phyloP scores from a whole-genome alignment of 2,888 invertebrate species.

The Prenolepis imparis region DNA sequence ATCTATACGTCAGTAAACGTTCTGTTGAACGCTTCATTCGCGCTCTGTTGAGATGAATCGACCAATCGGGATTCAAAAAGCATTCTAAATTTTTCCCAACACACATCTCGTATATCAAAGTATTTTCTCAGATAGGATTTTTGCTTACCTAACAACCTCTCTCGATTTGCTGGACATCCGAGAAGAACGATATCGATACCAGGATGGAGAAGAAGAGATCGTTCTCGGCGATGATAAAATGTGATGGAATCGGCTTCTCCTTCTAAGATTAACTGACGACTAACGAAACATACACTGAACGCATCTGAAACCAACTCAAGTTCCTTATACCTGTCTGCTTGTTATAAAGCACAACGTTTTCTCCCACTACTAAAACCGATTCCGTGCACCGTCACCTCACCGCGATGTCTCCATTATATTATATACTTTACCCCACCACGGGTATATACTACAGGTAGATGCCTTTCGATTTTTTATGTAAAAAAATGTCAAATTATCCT shows the following conservation, averaged over 20 bases:
- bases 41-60: constrained; percentile 42
- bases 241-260: constrained; percentile 28
- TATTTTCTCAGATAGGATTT: neutral
- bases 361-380: constrained; percentile 56
- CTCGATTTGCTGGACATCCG: too few species aligned
- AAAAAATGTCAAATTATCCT: neutral
- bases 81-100: neutral
- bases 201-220: neutral
- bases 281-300: constrained; percentile 80
- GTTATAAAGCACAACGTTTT: constrained; percentile 47
- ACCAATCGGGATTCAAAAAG: neutral
- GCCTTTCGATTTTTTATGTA: neutral
- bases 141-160: neutral
- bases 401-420: neutral
- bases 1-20: neutral
- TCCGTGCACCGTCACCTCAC: neutral
- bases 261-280: constrained; percentile 57
- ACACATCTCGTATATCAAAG: neutral
- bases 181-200: neutral
- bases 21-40: neutral
- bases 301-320: constrained; percentile 73
- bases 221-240: neutral
- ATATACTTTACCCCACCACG: neutral
- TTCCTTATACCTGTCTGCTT: constrained; percentile 78
- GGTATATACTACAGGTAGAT: neutral